These are phyloP conservation scores for Tachina grossa DNA, from an alignment of 2,888 invertebrate species.

Conservation along the genomic window DNA sequence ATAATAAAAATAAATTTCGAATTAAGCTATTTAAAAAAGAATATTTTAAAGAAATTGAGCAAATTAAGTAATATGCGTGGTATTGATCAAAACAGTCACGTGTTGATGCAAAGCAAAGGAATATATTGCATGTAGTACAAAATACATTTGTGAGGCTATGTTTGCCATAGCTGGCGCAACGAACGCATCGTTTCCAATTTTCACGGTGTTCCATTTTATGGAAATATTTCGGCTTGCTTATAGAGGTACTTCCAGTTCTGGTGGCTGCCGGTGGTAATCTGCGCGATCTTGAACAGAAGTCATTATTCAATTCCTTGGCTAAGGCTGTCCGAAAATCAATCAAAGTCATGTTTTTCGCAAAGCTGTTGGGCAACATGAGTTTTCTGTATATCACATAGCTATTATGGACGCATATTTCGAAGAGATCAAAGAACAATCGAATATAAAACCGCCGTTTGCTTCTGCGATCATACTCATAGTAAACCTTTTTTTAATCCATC, in stretches of 20 bases:
- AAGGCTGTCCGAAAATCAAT: slow-evolving; percentile 8
- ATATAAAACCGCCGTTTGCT: slow-evolving; percentile 38
- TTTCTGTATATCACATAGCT: background rate
- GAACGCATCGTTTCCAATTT: background rate
- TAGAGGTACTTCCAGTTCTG: background rate
- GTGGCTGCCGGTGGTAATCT: background rate
- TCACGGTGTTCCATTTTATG: background rate
- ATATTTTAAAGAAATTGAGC: no score
- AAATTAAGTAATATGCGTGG: no score
- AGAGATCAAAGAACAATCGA: slow-evolving; percentile 9
- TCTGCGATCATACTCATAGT: slow-evolving; percentile 36
- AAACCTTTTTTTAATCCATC: background rate
- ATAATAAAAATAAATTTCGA: no score
- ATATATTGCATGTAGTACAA: background rate
- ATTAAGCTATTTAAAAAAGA: no score
- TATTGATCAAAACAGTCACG: background rate
- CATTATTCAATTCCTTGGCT: background rate
- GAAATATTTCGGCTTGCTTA: background rate
- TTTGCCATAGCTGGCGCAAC: slow-evolving; percentile 3
- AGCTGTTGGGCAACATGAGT: background rate
- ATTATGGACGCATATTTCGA: slow-evolving; percentile 3
- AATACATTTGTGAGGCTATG: slow-evolving; percentile 7
- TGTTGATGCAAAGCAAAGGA: background rate
- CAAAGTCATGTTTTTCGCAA: background rate
- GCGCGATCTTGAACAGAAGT: slow-evolving; percentile 3